Evolutionary conservation across 1,140 invertebrate species (phyloP).

Genomic region (Spodoptera frugiperda): DNA sequence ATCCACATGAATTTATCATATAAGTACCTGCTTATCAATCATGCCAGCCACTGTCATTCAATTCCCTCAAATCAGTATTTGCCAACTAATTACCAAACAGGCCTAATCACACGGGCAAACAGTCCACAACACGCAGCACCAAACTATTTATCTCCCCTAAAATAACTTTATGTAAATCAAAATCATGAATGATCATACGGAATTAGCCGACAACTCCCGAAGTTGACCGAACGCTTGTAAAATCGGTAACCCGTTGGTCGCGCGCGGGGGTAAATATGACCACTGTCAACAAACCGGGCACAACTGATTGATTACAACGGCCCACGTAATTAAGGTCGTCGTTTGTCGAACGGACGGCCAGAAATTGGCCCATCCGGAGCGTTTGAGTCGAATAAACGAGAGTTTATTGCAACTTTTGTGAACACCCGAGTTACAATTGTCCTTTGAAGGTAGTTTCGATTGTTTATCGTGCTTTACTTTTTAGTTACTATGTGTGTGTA

Average conservation of each 20-base stretch:
- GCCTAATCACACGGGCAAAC: no score
- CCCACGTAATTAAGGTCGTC: slow-evolving; percentile 48
- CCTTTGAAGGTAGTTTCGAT: slow-evolving; percentile 17
- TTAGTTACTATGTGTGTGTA: not conserved
- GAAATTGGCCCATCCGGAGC: slow-evolving; percentile 46
- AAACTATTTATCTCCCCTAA: not conserved
- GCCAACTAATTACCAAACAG: no score
- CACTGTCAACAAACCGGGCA: slow-evolving; percentile 36
- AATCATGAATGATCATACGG: not conserved
- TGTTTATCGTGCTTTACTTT: not conserved
- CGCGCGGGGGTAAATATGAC: slow-evolving; percentile 39
- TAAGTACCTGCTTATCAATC: no score
- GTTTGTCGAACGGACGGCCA: slow-evolving; percentile 39
- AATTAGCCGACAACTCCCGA: slow-evolving; percentile 8
- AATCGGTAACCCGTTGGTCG: slow-evolving; percentile 27
- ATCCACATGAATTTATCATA: no score
- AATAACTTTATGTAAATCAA: slow-evolving; percentile 2
- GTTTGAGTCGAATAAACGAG: slow-evolving; percentile 23
- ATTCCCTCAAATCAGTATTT: no score
- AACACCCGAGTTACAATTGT: not conserved
- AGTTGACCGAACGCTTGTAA: slow-evolving; percentile 30
- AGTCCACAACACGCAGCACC: no score
- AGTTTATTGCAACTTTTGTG: slow-evolving; percentile 21
- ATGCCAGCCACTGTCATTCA: no score
- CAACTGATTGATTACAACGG: slow-evolving; percentile 48